These are phyloP conservation scores for Dryoscopus gambensis DNA, from an alignment of 2,113 vertebrate genomes.

Conservation along the genomic window DNA sequence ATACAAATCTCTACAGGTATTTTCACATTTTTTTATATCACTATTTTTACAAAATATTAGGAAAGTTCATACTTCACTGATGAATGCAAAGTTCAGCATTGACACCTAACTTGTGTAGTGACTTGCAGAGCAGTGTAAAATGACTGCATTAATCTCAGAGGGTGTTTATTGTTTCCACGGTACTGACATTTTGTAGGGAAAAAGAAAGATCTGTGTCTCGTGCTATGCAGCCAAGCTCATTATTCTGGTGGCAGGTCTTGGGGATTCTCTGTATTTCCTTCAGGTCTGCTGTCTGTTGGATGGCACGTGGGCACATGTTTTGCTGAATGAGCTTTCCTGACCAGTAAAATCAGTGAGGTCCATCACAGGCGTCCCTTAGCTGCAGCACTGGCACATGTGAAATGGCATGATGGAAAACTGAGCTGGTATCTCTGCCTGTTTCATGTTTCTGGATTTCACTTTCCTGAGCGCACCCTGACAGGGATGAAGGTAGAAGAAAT, in stretches of 20 bases:
- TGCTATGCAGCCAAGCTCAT: neutral
- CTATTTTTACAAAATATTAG: neutral
- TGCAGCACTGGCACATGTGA: neutral
- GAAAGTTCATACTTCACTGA: neutral
- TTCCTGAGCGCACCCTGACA: neutral
- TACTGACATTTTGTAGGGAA: neutral
- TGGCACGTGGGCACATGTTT: fast-evolving
- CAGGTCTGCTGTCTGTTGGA: neutral
- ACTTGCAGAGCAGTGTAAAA: neutral
- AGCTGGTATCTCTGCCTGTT: neutral
- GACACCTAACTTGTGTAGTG: neutral
- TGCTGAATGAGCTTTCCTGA: neutral
- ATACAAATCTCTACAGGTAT: neutral
- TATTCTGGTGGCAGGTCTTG: neutral
- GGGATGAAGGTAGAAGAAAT: neutral
- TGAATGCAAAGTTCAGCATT: neutral
- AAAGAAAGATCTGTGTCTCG: neutral
- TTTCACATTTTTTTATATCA: neutral
- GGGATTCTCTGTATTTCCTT: neutral
- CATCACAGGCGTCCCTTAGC: neutral
- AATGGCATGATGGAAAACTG: neutral
- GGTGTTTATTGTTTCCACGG: neutral
- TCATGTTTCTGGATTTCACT: neutral
- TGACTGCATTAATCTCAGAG: neutral
- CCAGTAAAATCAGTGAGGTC: neutral